phyloP scores from a whole-genome alignment of 2,888 invertebrate species.

The Druceiella hillmani region DNA sequence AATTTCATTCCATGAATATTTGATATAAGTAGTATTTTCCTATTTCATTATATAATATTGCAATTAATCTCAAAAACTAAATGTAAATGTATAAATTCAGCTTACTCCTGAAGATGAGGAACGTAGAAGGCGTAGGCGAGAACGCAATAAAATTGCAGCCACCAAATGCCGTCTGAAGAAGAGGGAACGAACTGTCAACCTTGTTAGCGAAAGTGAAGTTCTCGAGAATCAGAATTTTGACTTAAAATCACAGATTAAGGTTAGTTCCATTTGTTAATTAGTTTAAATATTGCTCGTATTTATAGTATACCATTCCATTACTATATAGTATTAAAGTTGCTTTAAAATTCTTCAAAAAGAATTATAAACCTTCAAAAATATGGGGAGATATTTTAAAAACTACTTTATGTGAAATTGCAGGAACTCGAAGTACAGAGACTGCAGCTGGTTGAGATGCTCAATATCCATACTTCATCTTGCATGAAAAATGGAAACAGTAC shows the following conservation, averaged over 20 bases:
- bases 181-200: slow-evolving; percentile 79
- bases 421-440: slow-evolving; percentile 74
- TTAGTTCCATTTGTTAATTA: too few species aligned
- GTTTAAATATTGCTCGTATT: too few species aligned
- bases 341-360: too few species aligned
- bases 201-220: slow-evolving; percentile 81
- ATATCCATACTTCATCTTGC: slow-evolving; percentile 68
- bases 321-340: too few species aligned
- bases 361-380: too few species aligned
- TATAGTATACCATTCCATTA: too few species aligned
- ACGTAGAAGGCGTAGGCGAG: slow-evolving; percentile 75
- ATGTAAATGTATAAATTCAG: too few species aligned
- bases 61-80: too few species aligned
- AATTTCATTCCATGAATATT: too few species aligned
- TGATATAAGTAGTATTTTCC: too few species aligned
- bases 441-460: slow-evolving; percentile 73
- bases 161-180: slow-evolving; percentile 94
- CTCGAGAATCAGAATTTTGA: slow-evolving; percentile 81
- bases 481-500: slow-evolving; percentile 47
- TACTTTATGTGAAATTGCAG: slow-evolving; percentile 40
- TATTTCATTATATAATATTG: too few species aligned
- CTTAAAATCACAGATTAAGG: slow-evolving; percentile 71
- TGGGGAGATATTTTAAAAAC: too few species aligned
- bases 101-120: slow-evolving; percentile 91
- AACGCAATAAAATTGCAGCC: slow-evolving; percentile 91